Evolutionary conservation across 2,113 vertebrate genomes (phyloP), one percentile per base, ranked within the genome.

Genomic region (Vimba vimba): DNA sequence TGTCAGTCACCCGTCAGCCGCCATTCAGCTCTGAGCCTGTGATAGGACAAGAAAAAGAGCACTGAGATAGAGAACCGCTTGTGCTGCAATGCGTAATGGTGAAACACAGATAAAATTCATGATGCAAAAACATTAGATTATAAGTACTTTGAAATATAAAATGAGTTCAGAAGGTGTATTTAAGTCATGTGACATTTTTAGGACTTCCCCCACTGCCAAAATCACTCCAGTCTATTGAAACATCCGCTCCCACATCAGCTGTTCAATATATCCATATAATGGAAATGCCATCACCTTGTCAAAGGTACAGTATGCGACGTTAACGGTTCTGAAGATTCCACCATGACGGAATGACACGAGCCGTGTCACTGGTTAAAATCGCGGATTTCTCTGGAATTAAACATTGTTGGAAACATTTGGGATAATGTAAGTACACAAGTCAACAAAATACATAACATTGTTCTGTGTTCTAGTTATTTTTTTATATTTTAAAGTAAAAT

Each of bases 101-200:
- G 39, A 47, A 73, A 57, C 19, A 47, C n/a, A 50, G 59, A 21
- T 12, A 11, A 80, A 71, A 71, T 79, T 36, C 39, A 71, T 52
- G 25, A 55, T 36, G 11, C 11, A 36, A 39, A 68, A 23, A 82
- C 50, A n/a, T 82, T 33, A 21, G 0, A 2, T 25, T 47, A 19
- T 47, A 81, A 81, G 64, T 66, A 50, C 17, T 68, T 9, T 33
- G 11, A 59, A 79, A 79, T 59, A 79, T 30, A 30, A 45, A 52
- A 52, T 76, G 17, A 27, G 25, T 47, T 30, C 47, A 76, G n/a
- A 76, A 52, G 47, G 25, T 15, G 13, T 15, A 76, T 52, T 52
- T 30, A 4, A 55, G 17, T 55, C 33, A 39, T 19, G 19, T 43
- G 36, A 27, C 19, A 21, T 55, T 55, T 52, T 27, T 33, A 77